Evolutionary conservation across 2,888 invertebrate species (phyloP).

Genomic region (Tiphia femorata): DNA sequence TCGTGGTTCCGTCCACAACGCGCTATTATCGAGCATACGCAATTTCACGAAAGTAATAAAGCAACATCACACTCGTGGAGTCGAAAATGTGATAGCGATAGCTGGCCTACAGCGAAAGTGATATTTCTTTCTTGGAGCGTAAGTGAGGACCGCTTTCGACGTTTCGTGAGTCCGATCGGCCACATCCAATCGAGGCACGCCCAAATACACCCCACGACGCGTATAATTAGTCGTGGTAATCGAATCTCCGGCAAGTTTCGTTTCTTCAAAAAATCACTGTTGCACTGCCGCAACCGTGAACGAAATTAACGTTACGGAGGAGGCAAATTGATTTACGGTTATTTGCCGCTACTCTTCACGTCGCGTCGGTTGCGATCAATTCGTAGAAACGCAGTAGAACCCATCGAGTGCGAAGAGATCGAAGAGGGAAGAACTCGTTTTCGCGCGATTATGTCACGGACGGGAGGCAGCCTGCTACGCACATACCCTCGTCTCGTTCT

Average conservation of each 20-base stretch:
- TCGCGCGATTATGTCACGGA: conserved; percentile 36
- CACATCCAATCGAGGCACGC: conserved; percentile 19
- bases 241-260: background rate
- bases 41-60: conserved; percentile 6
- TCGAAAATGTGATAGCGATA: conserved; percentile 16
- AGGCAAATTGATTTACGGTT: too few species aligned
- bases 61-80: too few species aligned
- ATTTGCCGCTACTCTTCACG: too few species aligned
- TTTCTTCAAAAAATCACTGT: background rate
- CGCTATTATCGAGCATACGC: background rate
- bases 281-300: background rate
- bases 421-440: conserved; percentile 10
- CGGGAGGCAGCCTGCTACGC: conserved; percentile 8
- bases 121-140: conserved; percentile 25
- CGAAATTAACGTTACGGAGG: too few species aligned
- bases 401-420: background rate
- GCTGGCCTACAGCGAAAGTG: conserved; percentile 24
- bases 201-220: too few species aligned
- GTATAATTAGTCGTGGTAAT: too few species aligned
- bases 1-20: background rate
- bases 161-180: conserved; percentile 21
- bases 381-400: background rate
- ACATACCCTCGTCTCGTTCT: background rate
- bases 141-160: conserved; percentile 33
- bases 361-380: background rate